A percentile compares a stretch with the other conserved stretches of the same genome.
Conservation (phyloP, 2,113 vertebrate species). For the Pyxicephalus adspersus region DNA sequence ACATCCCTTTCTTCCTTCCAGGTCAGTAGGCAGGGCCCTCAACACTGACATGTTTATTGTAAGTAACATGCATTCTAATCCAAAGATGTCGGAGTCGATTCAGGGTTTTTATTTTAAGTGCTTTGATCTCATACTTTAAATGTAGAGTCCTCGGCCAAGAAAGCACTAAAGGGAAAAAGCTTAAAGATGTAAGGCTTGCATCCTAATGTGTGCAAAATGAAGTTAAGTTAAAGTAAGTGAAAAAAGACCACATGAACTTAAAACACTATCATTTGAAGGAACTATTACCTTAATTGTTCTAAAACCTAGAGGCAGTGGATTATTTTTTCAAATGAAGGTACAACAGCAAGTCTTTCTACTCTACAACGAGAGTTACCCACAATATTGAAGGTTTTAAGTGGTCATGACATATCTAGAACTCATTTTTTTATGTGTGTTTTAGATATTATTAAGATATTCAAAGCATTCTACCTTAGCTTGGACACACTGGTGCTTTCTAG, state of each 20-base stretch:
- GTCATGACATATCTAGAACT: too few relatives aligned
- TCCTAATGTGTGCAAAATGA: neutral
- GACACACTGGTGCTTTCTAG: too few relatives aligned
- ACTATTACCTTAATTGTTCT: neutral
- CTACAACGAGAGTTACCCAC: too few relatives aligned
- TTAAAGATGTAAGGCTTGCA: slow-evolving; percentile 19
- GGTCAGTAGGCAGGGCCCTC: slow-evolving; percentile 33
- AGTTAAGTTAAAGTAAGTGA: neutral
- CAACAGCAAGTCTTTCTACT: too few relatives aligned
- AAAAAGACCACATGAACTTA: neutral
- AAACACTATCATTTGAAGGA: neutral
- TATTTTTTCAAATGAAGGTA: too few relatives aligned
- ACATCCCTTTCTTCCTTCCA: slow-evolving; percentile 25
- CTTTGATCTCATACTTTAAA: slow-evolving; percentile 43
- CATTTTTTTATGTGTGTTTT: too few relatives aligned
- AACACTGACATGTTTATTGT: slow-evolving; percentile 27
- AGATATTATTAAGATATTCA: too few relatives aligned
- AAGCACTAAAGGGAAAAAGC: slow-evolving; percentile 27
- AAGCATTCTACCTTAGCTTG: too few relatives aligned
- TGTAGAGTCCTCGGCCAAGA: neutral
- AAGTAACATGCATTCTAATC: slow-evolving; percentile 36
- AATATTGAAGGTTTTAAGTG: too few relatives aligned
- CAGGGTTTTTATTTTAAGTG: slow-evolving; percentile 39
- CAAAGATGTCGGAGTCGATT: slow-evolving; percentile 21
- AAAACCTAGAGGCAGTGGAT: neutral